These are phyloP conservation scores for Neoaliturus tenellus DNA, from an alignment of 2,888 invertebrate genomes.

Conservation along the genomic window DNA sequence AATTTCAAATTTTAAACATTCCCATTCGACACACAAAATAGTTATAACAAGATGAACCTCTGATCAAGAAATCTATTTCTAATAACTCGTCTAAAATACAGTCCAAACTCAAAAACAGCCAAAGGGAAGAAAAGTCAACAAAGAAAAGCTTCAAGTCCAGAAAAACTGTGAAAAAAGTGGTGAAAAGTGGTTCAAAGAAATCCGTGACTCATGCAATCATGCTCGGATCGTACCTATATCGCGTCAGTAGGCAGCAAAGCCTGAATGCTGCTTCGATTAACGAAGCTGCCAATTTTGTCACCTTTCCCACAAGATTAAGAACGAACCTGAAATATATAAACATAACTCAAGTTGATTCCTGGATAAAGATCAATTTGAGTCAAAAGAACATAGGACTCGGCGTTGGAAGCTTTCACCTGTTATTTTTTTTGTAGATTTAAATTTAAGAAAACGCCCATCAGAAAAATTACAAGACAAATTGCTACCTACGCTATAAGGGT, in stretches of 20 bases:
- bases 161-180: slow-evolving; percentile 18
- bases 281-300: slow-evolving; percentile 82
- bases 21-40: no score
- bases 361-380: neutral
- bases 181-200: slow-evolving; percentile 15
- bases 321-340: slow-evolving; percentile 73
- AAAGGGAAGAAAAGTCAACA: slow-evolving; percentile 23
- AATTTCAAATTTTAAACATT: no score
- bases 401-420: no score
- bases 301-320: slow-evolving; percentile 81
- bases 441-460: no score
- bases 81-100: neutral
- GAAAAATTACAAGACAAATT: no score
- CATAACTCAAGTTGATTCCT: slow-evolving; percentile 20
- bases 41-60: no score
- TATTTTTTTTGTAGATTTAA: no score
- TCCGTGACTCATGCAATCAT: slow-evolving; percentile 53
- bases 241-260: slow-evolving; percentile 81
- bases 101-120: slow-evolving; percentile 21
- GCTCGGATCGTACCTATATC: slow-evolving; percentile 77
- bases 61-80: neutral
- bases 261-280: slow-evolving; percentile 83
- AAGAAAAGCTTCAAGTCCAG: slow-evolving; percentile 22
- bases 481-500: no score
- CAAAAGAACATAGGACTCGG: no score